Base-by-base conservation (phyloP, 2,888 invertebrate species). In the Pandemis corylana region DNA sequence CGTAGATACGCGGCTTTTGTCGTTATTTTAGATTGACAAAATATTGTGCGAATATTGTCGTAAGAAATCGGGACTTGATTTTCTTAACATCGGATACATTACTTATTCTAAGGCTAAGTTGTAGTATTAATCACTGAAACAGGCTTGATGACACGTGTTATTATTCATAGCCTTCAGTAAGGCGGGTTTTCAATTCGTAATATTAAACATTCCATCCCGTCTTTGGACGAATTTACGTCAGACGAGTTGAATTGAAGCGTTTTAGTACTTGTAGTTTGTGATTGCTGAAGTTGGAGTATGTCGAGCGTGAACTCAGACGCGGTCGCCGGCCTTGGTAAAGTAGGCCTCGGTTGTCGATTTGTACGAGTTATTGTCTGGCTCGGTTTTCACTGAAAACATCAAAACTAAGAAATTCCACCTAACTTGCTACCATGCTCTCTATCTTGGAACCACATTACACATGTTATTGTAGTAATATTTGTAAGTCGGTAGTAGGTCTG, bases 111-210 rank as follows among this genome's bases (percentile, higher is more conserved):
- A 72, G 64, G 9, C 76, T 78, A 68, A 75, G 46, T 67, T 76
- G 62, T 77, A 63, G 78, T 80, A 82, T 80, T 81, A 78, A 80
- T 84, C 90, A 90, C 90, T 91, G 91, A 89, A 90, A 89, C 92
- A 90, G 91, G 91, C 90, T 90, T 84, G 78, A 77, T 78, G 76
- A 80, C 76, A 78, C 76, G 10, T 64, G 20, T 46, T 44, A 64
- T 13, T 65, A 6, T 7, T 41, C 41, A 41, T 41, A 7, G 28
- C 65, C 49, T 1, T 28, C 49, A 28, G 64, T 20, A 20, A 7
- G 12, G 28, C 2, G 7, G 49, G 28, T n/a, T 49, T 65, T 36
- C 49, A 41, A 53, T 41, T 53, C 7, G 46, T 64, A 64, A 20
- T 20, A 20, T 59, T 20, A 9, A 28, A 51, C 51, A 53, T 53